These are phyloP conservation scores for Pseudorhiza aurosa DNA, from an alignment of 30 jellyfish, hydroid and myxozoan genomes.

Conservation along the genomic window DNA sequence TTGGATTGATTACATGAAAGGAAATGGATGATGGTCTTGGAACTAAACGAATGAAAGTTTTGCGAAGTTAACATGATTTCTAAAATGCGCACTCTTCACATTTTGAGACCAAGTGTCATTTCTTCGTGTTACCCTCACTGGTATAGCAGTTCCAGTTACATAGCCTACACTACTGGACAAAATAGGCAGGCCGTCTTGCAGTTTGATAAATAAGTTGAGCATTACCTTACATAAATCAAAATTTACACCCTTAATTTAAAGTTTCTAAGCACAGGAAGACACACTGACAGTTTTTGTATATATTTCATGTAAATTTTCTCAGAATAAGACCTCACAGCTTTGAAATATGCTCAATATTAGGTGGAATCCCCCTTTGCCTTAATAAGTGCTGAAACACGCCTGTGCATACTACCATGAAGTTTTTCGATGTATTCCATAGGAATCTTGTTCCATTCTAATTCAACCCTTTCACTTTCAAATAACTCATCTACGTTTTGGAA, in stretches of 20 bases:
- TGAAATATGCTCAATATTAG: background rate
- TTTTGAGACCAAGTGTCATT: background rate
- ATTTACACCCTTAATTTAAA: background rate
- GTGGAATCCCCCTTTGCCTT: background rate
- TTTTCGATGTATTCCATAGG: background rate
- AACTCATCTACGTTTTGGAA: conserved; percentile 5
- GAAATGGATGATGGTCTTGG: conserved; percentile 16
- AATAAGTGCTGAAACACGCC: background rate
- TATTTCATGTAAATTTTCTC: background rate
- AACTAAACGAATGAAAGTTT: conserved; percentile 12
- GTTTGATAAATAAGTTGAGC: no score
- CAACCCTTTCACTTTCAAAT: background rate
- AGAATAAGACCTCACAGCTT: background rate
- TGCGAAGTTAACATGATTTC: conserved; percentile 20
- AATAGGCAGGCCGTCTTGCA: background rate
- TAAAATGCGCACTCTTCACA: background rate
- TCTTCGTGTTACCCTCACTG: conserved; percentile 53
- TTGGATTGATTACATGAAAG: no score
- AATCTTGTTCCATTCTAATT: background rate
- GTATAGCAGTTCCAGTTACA: conserved; percentile 16
- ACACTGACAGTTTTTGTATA: background rate
- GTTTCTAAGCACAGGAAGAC: background rate
- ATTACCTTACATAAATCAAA: background rate
- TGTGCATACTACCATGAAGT: background rate
- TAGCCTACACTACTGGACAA: conserved; percentile 10